A percentile compares a stretch with the other conserved stretches of the same genome.
Evolutionary conservation across 2,888 invertebrate genomes (phyloP).

Genomic region (Caenorhabditis wallacei): DNA sequence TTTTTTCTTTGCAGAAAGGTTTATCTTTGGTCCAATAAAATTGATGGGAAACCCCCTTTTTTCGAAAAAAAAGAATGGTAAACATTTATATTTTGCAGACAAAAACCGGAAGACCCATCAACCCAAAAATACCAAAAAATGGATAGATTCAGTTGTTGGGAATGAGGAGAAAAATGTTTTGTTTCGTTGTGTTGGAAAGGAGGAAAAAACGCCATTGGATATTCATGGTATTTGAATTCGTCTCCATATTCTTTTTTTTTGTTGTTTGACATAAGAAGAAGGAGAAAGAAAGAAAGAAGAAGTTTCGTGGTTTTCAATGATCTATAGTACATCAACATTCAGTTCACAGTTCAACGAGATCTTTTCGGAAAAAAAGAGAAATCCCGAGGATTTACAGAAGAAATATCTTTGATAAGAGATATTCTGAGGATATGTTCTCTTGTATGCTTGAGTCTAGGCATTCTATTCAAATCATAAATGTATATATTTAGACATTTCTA

Average conservation of each 20-base stretch:
- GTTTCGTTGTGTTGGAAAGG: conserved; percentile 10
- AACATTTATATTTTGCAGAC: conserved; percentile 15
- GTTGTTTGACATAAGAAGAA: conserved; percentile 24
- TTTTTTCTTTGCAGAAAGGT: conserved; percentile 7
- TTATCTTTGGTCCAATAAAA: conserved; percentile 12
- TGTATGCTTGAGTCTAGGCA: too few species aligned
- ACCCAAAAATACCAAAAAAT: conserved; percentile 28
- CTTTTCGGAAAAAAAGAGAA: not conserved
- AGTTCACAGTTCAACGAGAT: conserved; percentile 6
- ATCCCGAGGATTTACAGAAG: not conserved
- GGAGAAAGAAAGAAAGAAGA: not conserved
- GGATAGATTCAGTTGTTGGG: conserved; percentile 6
- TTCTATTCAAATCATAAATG: not conserved
- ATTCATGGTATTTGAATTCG: conserved; percentile 46
- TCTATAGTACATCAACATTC: conserved; percentile 19
- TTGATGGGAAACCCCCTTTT: not conserved
- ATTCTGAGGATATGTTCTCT: too few species aligned
- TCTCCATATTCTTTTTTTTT: conserved; percentile 6
- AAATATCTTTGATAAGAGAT: too few species aligned
- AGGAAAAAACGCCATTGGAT: conserved; percentile 20
- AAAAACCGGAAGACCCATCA: conserved; percentile 2
- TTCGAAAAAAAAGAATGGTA: not conserved
- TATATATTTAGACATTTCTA: not conserved
- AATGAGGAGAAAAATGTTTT: conserved; percentile 20
- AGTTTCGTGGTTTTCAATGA: conserved; percentile 18